phyloP scores from a whole-genome alignment of 1,140 invertebrate genomes.

The Euwallacea similis region DNA sequence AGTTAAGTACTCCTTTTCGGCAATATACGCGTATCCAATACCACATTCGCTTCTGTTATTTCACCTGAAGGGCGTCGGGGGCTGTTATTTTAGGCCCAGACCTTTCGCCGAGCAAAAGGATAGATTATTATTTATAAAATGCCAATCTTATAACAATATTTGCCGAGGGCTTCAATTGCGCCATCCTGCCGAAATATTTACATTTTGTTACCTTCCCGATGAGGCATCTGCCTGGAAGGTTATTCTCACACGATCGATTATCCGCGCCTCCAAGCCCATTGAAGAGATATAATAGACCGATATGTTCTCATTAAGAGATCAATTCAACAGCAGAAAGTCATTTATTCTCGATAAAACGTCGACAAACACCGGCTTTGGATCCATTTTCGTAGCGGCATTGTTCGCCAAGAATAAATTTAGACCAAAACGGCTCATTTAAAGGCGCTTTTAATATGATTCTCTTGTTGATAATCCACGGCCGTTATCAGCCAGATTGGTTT shows the following conservation, averaged over 20 bases:
- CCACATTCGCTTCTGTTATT: slow-evolving; percentile 5
- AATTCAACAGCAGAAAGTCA: slow-evolving; percentile 5
- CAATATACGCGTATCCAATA: too few species aligned
- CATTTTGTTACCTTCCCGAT: neutral
- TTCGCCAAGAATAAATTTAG: slow-evolving; percentile 17
- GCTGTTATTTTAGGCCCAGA: slow-evolving; percentile 23
- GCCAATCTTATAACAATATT: slow-evolving; percentile 26
- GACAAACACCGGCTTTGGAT: slow-evolving; percentile 9
- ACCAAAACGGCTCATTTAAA: slow-evolving; percentile 18
- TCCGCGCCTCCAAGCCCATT: neutral
- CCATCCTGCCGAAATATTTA: slow-evolving; percentile 5
- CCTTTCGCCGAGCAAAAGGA: neutral
- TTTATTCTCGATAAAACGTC: slow-evolving; percentile 15
- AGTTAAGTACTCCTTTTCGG: too few species aligned
- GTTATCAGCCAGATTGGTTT: slow-evolving; percentile 15
- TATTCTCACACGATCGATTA: neutral
- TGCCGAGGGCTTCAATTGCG: slow-evolving; percentile 17
- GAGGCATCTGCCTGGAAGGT: too few species aligned
- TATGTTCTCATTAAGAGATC: slow-evolving; percentile 14
- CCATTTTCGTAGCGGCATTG: neutral
- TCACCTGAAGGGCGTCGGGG: slow-evolving; percentile 8
- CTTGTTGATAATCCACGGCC: slow-evolving; percentile 5
- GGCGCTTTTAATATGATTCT: slow-evolving; percentile 11
- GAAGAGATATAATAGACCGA: neutral
- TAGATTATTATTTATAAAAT: slow-evolving; percentile 10